Evolutionary conservation across 2,797 vertebrate species (phyloP), one percentile per base, ranked within the genome.

Genomic region (Chrysocyon brachyurus): DNA sequence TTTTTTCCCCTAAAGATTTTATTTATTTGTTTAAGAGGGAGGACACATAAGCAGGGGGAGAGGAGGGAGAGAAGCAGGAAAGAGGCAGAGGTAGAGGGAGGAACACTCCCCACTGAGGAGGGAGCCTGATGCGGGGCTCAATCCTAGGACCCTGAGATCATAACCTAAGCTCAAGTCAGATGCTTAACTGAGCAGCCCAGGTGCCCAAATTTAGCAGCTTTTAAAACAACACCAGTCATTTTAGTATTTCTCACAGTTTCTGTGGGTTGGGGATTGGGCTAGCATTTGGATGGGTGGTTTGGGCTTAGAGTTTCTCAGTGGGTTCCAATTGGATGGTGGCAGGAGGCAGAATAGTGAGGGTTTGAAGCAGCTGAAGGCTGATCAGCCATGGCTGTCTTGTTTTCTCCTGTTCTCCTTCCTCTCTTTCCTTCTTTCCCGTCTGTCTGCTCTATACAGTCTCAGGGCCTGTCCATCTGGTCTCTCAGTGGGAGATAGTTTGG

Each of bases 221-320:
- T 28, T 95, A 54, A 96, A 91, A 83, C 12, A 75, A 12, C 22
- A 79, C 1, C 17, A 56, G 2, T 56, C 63, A 49, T 82, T 83
- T 85, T 85, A 86, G 40, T 56, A 63, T 96, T 90, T 84, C 49
- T 83, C 24, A 90, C 17, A 36, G 6, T 66, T 92, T 92, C 49
- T 96, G 28, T 85, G 56, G 31, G 21, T 75, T 9, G 92, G 59
- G 57, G 70, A 73, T 90, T 92, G 10, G 40, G 61, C 12, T 31
- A 73, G n/a, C 85, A 49, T 93, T 85, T 92, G 52, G 19, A 49
- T 87, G 59, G 36, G 36, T 56, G 57, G 22, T 40, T 87, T 68
- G 75, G n/a, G 15, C 31, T 89, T 21, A 52, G 19, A 31, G 49
- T 79, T 85, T 94, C 28, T 91, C 40, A 72, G 26, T 24, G 11